These are phyloP conservation scores for Corythaixoides concolor DNA, from an alignment of 2,113 vertebrate genomes.

Conservation along the genomic window DNA sequence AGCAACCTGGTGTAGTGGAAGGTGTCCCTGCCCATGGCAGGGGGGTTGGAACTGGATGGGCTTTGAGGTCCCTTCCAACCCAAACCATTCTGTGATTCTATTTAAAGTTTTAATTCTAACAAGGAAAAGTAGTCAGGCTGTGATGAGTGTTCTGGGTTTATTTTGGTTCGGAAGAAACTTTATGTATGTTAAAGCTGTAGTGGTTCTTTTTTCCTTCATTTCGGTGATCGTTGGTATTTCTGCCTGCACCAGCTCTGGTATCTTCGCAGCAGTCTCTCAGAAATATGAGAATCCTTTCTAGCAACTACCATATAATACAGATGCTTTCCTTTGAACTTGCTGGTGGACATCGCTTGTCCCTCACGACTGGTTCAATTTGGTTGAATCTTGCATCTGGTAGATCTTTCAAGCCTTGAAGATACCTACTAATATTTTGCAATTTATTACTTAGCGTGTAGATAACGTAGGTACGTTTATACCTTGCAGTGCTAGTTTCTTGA, in stretches of 20 bases:
- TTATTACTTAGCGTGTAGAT: not conserved
- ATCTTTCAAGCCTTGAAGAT: not conserved
- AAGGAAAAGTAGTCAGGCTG: not conserved
- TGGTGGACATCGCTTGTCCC: not conserved
- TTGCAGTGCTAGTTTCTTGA: not conserved
- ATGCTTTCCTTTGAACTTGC: not conserved
- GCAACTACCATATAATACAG: not conserved
- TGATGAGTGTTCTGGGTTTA: not conserved
- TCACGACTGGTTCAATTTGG: accelerated
- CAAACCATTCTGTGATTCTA: no score
- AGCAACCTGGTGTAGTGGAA: no score
- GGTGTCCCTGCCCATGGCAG: no score
- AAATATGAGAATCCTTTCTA: not conserved
- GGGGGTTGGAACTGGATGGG: no score
- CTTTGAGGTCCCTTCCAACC: no score
- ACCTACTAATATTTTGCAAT: not conserved
- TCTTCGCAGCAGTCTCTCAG: not conserved
- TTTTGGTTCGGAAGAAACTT: not conserved
- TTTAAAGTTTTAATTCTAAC: not conserved
- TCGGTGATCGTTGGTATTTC: not conserved
- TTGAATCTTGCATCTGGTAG: not conserved
- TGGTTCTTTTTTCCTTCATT: not conserved
- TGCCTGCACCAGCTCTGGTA: not conserved
- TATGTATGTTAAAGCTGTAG: not conserved
- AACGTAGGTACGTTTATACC: not conserved